Base-by-base conservation (phyloP, 2,888 invertebrate species). In the Leuctra nigra region DNA sequence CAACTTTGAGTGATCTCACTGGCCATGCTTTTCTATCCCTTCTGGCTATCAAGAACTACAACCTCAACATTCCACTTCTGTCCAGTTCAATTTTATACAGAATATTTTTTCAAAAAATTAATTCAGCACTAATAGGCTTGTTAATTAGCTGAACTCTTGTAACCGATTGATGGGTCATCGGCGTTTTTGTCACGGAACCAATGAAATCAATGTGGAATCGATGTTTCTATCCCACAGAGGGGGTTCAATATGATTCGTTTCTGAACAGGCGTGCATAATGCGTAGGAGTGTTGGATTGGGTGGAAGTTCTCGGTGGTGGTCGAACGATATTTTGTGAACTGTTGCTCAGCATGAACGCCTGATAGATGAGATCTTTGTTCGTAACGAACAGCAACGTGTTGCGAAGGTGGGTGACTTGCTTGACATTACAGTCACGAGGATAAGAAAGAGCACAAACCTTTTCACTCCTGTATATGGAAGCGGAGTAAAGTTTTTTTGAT, bases 121-220 rank as follows among this genome's bases (percentile, higher is more conserved):
- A 4, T 41, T 16, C 16, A 41, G 7, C 11, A 18, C 4, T 41
- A 41, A 7, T 16, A 18, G 20, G 18, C 11, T 41, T 4, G 20
- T 41, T 41, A 18, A 18, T 18, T 7, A 41, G 11, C 14, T 16
- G 11, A 41, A 41, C 20, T 41, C 9, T 41, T 41, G 11, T 4
- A 20, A 41, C 6, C 3, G 16, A 18, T 41, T 41, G 41, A 41
- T 41, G n/a, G 20, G 41, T 14, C 29, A 29, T 41, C 20, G 41
- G 41, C 18, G 20, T 41, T 41, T 36, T 41, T 41, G 41, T 41
- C 41, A 20, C 14, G 20, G 41, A 41, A 41, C 41, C 41, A 20
- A 41, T 41, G 41, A 41, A 41, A 41, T 41, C 41, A 41, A 41
- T 41, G 41, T 11, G 41, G 41, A 41, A 41, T 41, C 41, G 18